Evolutionary conservation across 2,113 vertebrate genomes (phyloP).

Genomic region (Chaetodon auriga): DNA sequence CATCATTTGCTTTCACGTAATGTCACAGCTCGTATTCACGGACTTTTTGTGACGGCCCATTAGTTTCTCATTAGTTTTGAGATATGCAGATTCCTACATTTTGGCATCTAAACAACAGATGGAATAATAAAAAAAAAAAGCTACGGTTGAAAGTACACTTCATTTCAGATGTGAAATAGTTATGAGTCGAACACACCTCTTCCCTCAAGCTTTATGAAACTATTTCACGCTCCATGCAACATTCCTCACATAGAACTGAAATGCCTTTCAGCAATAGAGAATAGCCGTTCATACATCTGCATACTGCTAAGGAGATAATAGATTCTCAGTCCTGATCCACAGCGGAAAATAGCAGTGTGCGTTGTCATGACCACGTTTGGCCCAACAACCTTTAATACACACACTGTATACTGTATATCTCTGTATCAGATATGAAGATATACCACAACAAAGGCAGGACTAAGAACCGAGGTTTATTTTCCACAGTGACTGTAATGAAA

Average conservation of each 20-base stretch:
- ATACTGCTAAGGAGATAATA: constrained; percentile 22
- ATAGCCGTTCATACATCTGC: constrained; percentile 35
- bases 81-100: constrained; percentile 69
- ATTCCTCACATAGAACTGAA: constrained; percentile 57
- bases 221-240: constrained; percentile 75
- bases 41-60: constrained; percentile 72
- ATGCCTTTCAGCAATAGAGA: constrained; percentile 34
- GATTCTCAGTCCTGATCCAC: constrained; percentile 22
- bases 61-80: constrained; percentile 78
- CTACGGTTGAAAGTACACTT: constrained; percentile 54
- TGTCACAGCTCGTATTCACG: constrained; percentile 63
- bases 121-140: constrained; percentile 46
- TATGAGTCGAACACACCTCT: constrained; percentile 73
- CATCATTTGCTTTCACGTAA: constrained; percentile 68
- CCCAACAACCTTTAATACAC: not conserved
- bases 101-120: constrained; percentile 73
- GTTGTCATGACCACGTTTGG: constrained; percentile 9
- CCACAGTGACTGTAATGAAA: constrained; percentile 46
- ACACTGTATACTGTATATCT: not conserved
- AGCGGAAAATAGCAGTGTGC: not conserved
- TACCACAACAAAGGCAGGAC: constrained; percentile 18
- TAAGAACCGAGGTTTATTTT: constrained; percentile 58
- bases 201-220: constrained; percentile 71
- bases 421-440: no score
- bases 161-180: constrained; percentile 63